These are phyloP conservation scores for Brevimyrus niger DNA, from an alignment of 2,113 vertebrate species.

Conservation along the genomic window DNA sequence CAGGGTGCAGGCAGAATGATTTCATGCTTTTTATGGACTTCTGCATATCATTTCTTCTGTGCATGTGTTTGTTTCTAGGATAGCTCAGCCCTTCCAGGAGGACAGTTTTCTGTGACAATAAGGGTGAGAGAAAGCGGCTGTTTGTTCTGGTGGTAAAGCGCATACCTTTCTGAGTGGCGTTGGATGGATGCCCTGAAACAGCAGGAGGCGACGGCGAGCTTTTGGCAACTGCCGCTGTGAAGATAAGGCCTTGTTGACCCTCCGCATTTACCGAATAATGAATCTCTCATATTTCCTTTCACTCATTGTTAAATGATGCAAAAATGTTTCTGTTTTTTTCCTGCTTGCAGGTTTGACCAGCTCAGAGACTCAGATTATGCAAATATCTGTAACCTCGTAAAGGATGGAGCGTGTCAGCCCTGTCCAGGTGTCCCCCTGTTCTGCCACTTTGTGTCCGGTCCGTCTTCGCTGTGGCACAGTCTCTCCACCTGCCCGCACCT, in stretches of 20 bases:
- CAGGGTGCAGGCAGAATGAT: neutral
- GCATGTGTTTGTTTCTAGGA: neutral
- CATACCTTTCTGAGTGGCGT: conserved; percentile 59
- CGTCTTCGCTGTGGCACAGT: neutral
- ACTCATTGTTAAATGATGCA: conserved; percentile 8
- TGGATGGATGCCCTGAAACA: conserved; percentile 56
- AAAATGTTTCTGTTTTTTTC: neutral
- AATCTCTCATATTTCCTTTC: neutral
- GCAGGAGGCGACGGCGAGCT: conserved; percentile 50
- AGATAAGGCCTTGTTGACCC: conserved; percentile 23
- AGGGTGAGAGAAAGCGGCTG: conserved; percentile 50
- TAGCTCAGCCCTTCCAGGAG: neutral
- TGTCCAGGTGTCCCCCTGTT: neutral
- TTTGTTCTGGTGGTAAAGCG: conserved; percentile 50
- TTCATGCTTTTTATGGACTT: neutral
- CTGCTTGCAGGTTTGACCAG: neutral
- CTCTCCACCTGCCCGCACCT: conserved; percentile 31
- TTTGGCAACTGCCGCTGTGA: conserved; percentile 37
- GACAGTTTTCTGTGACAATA: conserved; percentile 38
- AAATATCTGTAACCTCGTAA: neutral
- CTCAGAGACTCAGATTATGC: neutral
- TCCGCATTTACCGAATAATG: neutral
- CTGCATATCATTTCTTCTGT: neutral
- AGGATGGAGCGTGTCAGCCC: neutral
- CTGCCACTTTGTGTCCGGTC: neutral